phyloP scores from a whole-genome alignment of 2,888 invertebrate genomes.

The Bugulina stolonifera region DNA sequence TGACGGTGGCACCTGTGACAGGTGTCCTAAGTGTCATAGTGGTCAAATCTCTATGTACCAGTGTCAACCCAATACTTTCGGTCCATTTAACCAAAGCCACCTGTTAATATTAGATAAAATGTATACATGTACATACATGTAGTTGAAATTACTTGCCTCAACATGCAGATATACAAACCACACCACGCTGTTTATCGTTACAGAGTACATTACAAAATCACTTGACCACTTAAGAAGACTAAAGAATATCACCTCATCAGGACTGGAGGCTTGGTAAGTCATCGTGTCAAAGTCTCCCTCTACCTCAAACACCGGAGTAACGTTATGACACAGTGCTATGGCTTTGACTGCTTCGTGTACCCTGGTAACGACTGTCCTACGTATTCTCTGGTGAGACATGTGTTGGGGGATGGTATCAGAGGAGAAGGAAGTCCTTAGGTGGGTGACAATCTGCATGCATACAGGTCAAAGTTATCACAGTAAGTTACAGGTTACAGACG shows the following conservation, averaged over 20 bases:
- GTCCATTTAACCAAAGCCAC: slow-evolving; percentile 70
- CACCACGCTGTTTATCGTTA: too few species aligned
- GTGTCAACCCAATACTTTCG: slow-evolving; percentile 63
- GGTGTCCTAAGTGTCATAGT: slow-evolving; percentile 58
- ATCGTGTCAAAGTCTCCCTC: slow-evolving; percentile 33
- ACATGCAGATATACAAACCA: background rate
- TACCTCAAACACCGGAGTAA: slow-evolving; percentile 87
- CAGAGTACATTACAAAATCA: too few species aligned
- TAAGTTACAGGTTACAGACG: too few species aligned
- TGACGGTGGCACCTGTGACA: slow-evolving; percentile 29
- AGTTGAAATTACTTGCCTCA: too few species aligned
- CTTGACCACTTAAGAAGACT: too few species aligned
- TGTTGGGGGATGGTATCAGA: slow-evolving; percentile 27
- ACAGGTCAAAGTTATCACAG: too few species aligned
- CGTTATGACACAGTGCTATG: slow-evolving; percentile 94
- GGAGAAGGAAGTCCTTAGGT: slow-evolving; percentile 55
- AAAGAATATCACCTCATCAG: slow-evolving; percentile 67
- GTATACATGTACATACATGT: too few species aligned
- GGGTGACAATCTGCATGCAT: slow-evolving; percentile 51
- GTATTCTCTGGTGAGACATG: slow-evolving; percentile 55
- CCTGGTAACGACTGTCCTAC: slow-evolving; percentile 66
- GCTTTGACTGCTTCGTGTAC: slow-evolving; percentile 87
- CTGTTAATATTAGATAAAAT: too few species aligned
- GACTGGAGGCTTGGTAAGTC: slow-evolving; percentile 68
- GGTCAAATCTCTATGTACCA: slow-evolving; percentile 59